Evolutionary conservation across 2,888 invertebrate genomes (phyloP).

Genomic region (Drosophila nr. perissopoda): DNA sequence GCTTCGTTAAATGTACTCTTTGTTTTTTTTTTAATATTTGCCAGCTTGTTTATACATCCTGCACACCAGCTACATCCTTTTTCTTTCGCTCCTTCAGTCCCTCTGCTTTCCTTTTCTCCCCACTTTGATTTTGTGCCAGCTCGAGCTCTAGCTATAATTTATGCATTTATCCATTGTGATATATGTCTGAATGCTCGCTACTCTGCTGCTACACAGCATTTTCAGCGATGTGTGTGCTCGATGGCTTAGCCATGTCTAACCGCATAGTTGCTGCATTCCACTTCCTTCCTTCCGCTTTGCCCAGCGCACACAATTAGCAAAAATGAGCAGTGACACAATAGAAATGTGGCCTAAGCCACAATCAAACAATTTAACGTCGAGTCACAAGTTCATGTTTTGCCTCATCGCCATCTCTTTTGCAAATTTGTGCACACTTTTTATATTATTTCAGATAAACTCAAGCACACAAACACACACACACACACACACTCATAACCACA

Average conservation of each 20-base stretch:
- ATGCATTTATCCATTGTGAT: conserved; percentile 80
- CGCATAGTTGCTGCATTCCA: conserved; percentile 36
- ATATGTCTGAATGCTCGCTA: conserved; percentile 61
- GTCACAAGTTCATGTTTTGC: conserved; percentile 52
- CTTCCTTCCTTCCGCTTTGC: conserved; percentile 23
- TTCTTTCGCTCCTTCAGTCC: not conserved
- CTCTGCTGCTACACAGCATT: conserved; percentile 8
- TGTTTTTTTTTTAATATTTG: conserved; percentile 62
- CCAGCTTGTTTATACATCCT: conserved; percentile 22
- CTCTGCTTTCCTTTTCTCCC: not conserved
- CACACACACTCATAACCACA: not conserved
- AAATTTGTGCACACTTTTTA: conserved; percentile 5
- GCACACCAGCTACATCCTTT: not conserved
- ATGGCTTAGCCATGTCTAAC: conserved; percentile 65
- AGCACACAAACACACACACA: not conserved
- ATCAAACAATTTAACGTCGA: conserved; percentile 64
- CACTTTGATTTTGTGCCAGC: conserved; percentile 48
- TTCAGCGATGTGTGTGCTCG: conserved; percentile 56
- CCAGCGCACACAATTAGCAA: conserved; percentile 73
- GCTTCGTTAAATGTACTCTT: conserved; percentile 63
- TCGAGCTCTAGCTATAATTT: conserved; percentile 65
- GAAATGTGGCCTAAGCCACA: conserved; percentile 55
- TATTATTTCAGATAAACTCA: conserved; percentile 2
- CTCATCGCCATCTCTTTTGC: conserved; percentile 3
- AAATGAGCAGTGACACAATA: conserved; percentile 64